Evolutionary conservation across 2,888 invertebrate genomes (phyloP), one percentile per base, ranked within the genome.

Genomic region (Pelosia muscerda): DNA sequence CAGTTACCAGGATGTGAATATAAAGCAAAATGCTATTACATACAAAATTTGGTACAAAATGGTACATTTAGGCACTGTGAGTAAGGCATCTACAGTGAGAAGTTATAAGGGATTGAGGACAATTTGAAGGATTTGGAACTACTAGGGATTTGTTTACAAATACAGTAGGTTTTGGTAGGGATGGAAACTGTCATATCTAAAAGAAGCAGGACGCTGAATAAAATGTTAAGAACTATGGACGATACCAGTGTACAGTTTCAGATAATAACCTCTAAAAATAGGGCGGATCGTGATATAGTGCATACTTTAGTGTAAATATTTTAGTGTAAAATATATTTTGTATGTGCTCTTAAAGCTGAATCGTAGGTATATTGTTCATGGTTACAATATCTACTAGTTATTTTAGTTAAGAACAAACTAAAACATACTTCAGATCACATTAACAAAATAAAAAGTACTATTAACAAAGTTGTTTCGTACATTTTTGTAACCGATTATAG

Each of bases 51-150:
- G 92, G 89, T 93, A 93, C 87, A 92, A 91, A 90, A 91, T 92
- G 92, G 92, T 94, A 94, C 88, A 93, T 89, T 90, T 95, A 97
- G 97, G 97, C 97, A 97, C 97, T 97, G 97, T 96, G 96, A 96
- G 96, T 97, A 97, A 97, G 97, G 97, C 97, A 97, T 95, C 97
- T 97, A 97, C 97, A 97, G 96, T 96, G 96, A 96, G 95, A 94
- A 94, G 96, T 96, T 95, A 95, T 95, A 92, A 86, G 82, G 84
- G 79, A 80, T 61, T 25, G 26, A 49, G 70, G 42, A 61, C 55
- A 63, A 54, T 54, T 23, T 25, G 34, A 49, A 62, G 60, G 65
- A 60, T 54, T 31, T 67, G 58, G 61, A 65, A 69, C 64, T 72
- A 63, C 54, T 23, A 49, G 65, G 54, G 64, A 28, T 53, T 22